phyloP scores from a whole-genome alignment of 2,888 invertebrate species.

The Ennomos fuscantarius region DNA sequence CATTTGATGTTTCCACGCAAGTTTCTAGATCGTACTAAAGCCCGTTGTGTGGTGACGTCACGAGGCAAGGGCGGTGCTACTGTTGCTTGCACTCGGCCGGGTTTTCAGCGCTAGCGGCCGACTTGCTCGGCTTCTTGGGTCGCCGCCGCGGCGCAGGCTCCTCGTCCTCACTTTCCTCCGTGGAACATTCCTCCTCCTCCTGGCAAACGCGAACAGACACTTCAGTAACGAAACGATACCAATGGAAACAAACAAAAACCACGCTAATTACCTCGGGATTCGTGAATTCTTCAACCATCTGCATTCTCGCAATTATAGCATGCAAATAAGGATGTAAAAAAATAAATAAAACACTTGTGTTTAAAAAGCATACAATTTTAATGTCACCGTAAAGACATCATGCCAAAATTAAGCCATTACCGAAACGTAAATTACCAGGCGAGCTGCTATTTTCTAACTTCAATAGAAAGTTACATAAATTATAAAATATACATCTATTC shows the following conservation, averaged over 20 bases:
- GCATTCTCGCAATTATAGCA: slow-evolving; percentile 64
- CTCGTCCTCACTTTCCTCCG: slow-evolving; percentile 87
- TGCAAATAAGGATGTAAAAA: slow-evolving; percentile 67
- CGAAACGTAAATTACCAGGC: slow-evolving; percentile 62
- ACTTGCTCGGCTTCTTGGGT: slow-evolving; percentile 62
- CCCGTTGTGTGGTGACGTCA: slow-evolving; percentile 1
- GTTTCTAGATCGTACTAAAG: slow-evolving; percentile 34
- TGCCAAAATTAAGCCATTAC: slow-evolving; percentile 80
- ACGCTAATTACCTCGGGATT: slow-evolving; percentile 44
- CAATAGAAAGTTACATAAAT: slow-evolving; percentile 78
- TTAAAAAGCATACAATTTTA: slow-evolving; percentile 83
- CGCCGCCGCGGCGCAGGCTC: slow-evolving; percentile 77
- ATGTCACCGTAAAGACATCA: slow-evolving; percentile 79
- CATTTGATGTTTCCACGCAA: slow-evolving; percentile 12
- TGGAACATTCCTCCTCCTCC: slow-evolving; percentile 82
- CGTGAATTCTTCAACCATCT: slow-evolving; percentile 81
- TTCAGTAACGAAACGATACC: slow-evolving; percentile 2
- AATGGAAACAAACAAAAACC: slow-evolving; percentile 13
- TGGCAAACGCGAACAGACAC: slow-evolving; percentile 41
- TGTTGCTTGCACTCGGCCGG: slow-evolving; percentile 91
- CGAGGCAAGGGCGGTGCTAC: slow-evolving; percentile 64
- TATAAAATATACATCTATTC: slow-evolving; percentile 71
- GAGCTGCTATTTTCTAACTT: slow-evolving; percentile 73
- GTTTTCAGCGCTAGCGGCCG: slow-evolving; percentile 55
- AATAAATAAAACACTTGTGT: slow-evolving; percentile 70